These are phyloP conservation scores for Thomomys bottae DNA, from an alignment of 2,113 vertebrate species.

Conservation along the genomic window DNA sequence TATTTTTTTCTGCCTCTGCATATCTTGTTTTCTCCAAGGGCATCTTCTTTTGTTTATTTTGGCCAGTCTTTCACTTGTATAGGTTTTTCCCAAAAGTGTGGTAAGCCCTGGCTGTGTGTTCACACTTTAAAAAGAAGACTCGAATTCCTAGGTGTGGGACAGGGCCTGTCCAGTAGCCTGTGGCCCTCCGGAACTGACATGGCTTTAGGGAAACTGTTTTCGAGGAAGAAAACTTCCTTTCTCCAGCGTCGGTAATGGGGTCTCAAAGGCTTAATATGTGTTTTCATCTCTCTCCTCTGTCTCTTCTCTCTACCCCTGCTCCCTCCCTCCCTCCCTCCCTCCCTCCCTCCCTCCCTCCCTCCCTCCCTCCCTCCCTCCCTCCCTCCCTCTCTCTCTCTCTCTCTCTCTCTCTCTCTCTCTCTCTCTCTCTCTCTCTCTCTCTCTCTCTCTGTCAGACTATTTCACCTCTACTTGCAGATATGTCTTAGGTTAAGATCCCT, in stretches of 20 bases:
- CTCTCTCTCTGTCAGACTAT: background rate
- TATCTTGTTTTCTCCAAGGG: conserved; percentile 27
- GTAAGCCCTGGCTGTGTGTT: background rate
- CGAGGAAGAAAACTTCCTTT: background rate
- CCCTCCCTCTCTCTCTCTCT: too few relatives aligned
- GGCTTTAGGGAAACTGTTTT: background rate
- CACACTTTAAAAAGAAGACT: conserved; percentile 34
- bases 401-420: too few relatives aligned
- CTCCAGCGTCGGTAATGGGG: background rate
- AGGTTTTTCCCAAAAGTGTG: conserved; percentile 29
- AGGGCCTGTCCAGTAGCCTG: background rate
- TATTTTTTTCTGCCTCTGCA: conserved; percentile 3
- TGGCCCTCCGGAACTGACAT: background rate
- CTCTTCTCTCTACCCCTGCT: too few relatives aligned
- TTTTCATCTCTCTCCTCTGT: background rate
- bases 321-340: too few relatives aligned
- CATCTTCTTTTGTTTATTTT: conserved; percentile 59
- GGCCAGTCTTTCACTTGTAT: background rate
- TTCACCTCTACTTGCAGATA: background rate
- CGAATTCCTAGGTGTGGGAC: background rate
- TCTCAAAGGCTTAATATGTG: background rate
- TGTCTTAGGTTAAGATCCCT: background rate
- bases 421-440: too few relatives aligned
- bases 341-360: too few relatives aligned
- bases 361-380: too few relatives aligned